Percentiles rank a stretch among this genome's conserved stretches.
Conservation (phyloP, 2,113 vertebrate species). For the Montifringilla adamsi region DNA sequence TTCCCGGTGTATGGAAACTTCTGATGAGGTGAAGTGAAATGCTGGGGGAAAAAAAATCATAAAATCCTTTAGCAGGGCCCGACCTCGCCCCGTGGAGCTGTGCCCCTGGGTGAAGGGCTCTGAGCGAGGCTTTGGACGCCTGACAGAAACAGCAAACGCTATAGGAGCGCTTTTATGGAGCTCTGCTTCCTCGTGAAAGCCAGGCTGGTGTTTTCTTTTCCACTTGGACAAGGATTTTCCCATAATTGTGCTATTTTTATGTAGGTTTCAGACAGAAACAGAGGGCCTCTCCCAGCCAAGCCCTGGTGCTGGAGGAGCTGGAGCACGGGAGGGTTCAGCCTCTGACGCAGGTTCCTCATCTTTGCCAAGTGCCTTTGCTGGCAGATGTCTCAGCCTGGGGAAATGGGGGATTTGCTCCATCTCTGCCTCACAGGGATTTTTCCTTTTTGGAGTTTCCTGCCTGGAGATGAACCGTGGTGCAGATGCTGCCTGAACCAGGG, state of each 20-base stretch:
- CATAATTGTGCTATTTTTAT: slow-evolving; percentile 34
- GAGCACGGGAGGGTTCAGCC: neutral
- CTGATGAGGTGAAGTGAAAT: neutral
- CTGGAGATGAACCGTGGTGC: rapidly evolving
- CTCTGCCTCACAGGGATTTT: neutral
- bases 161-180: neutral
- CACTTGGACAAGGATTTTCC: slow-evolving; percentile 14
- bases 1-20: neutral
- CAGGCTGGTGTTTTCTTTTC: slow-evolving; percentile 42
- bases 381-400: neutral
- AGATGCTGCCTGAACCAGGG: rapidly evolving
- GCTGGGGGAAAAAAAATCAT: neutral
- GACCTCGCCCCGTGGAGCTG: neutral
- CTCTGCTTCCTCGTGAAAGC: slow-evolving; percentile 9
- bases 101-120: neutral
- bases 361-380: neutral
- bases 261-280: neutral
- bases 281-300: neutral
- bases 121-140: neutral
- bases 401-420: neutral
- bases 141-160: slow-evolving; percentile 24
- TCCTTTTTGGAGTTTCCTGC: neutral
- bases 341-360: neutral
- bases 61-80: neutral
- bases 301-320: neutral